Conservation (phyloP, 1,140 invertebrate species). For the Hesperophylax magnus region DNA sequence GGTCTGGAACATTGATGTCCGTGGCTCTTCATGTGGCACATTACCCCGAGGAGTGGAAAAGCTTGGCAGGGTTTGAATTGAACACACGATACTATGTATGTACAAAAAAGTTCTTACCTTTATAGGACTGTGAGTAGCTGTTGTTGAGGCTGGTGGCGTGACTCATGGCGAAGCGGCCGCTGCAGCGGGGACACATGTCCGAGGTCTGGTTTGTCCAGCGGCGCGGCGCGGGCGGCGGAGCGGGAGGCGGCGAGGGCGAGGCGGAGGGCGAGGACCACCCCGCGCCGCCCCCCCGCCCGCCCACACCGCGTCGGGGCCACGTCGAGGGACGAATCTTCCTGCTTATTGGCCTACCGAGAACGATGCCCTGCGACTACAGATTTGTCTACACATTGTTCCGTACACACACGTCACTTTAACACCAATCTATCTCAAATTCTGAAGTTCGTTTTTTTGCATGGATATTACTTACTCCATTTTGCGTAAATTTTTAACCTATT, state of each 20-base stretch:
- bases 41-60: too few species aligned
- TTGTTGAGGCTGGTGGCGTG: constrained; percentile 47
- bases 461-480: too few species aligned
- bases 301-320: constrained; percentile 23
- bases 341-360: neutral
- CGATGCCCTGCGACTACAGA: too few species aligned
- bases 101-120: constrained; percentile 43
- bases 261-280: constrained; percentile 51
- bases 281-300: constrained; percentile 34
- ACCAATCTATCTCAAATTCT: too few species aligned
- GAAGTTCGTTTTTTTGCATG: too few species aligned
- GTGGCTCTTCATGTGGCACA: too few species aligned
- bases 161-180: constrained; percentile 46
- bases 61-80: too few species aligned
- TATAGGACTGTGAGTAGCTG: constrained; percentile 53
- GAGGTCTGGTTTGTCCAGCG: constrained; percentile 40
- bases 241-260: constrained; percentile 49
- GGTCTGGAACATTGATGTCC: too few species aligned
- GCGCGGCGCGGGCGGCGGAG: constrained; percentile 51
- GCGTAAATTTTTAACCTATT: too few species aligned
- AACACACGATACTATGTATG: too few species aligned
- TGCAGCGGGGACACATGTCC: constrained; percentile 43
- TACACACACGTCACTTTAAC: too few species aligned
- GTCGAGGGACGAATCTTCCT: constrained; percentile 24
- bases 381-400: too few species aligned